Percentiles rank a stretch among this genome's conserved stretches.
Conservation (phyloP, 2,888 invertebrate genomes). For the Chesias legatella region DNA sequence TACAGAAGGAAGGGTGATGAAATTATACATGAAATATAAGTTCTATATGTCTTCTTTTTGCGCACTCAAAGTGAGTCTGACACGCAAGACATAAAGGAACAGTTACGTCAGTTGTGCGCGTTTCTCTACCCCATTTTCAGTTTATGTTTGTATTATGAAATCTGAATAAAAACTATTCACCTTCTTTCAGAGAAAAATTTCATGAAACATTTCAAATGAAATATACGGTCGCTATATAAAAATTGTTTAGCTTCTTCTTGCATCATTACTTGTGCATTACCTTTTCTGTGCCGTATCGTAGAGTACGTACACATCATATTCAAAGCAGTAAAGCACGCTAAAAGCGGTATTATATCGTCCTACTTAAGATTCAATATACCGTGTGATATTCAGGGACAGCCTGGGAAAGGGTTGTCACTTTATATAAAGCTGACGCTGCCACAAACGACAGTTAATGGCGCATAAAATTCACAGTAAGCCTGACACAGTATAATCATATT, state of each 20-base stretch:
- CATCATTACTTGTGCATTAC: slow-evolving; percentile 53
- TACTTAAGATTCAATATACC: slow-evolving; percentile 42
- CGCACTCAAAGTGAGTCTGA: no score
- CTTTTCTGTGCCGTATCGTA: slow-evolving; percentile 50
- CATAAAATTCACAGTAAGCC: slow-evolving; percentile 67
- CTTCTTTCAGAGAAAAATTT: no score
- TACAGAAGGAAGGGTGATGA: no score
- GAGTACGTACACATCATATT: slow-evolving; percentile 50
- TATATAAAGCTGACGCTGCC: slow-evolving; percentile 66
- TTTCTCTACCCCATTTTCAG: no score
- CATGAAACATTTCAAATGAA: not conserved
- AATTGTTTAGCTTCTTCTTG: slow-evolving; percentile 47
- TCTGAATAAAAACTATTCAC: no score
- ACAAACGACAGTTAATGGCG: slow-evolving; percentile 70
- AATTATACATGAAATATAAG: no score
- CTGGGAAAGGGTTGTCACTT: slow-evolving; percentile 65
- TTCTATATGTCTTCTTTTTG: no score
- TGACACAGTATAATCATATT: slow-evolving; percentile 58
- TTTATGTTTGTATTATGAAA: no score
- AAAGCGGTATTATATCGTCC: slow-evolving; percentile 35
- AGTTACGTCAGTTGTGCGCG: no score
- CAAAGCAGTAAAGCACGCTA: slow-evolving; percentile 33
- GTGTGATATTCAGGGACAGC: slow-evolving; percentile 33
- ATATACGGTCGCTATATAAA: slow-evolving; percentile 31
- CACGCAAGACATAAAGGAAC: no score